Conservation (phyloP, 2,888 invertebrate species). For the Eristalis intricaria region DNA sequence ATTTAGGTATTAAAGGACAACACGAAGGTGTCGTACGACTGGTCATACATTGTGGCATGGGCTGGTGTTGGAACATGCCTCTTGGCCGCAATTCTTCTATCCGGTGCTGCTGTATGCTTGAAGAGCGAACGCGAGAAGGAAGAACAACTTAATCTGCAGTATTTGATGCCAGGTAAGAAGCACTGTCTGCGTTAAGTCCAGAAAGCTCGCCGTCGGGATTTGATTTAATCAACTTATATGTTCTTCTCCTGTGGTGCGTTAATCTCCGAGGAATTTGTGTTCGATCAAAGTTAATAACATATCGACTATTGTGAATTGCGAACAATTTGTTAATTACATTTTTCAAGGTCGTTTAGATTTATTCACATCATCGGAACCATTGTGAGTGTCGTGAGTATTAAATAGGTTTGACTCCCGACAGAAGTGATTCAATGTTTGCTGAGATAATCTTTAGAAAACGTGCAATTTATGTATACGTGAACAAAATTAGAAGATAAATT, state of each 20-base stretch:
- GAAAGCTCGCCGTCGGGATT: too few species aligned
- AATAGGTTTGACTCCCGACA: too few species aligned
- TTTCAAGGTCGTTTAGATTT: too few species aligned
- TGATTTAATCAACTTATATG: too few species aligned
- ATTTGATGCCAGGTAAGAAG: slow-evolving; percentile 95
- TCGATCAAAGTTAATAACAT: neutral
- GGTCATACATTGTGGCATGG: slow-evolving; percentile 99
- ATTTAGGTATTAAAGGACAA: slow-evolving; percentile 92
- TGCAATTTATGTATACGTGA: too few species aligned
- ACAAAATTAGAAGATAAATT: too few species aligned
- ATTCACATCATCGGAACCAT: too few species aligned
- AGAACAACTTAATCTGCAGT: slow-evolving; percentile 98
- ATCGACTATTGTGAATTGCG: neutral
- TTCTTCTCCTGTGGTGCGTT: neutral
- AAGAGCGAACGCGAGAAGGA: slow-evolving; percentile 96
- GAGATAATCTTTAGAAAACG: too few species aligned
- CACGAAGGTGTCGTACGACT: slow-evolving; percentile 94
- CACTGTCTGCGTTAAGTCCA: neutral
- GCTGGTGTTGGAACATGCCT: slow-evolving; percentile 96
- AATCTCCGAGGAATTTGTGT: neutral
- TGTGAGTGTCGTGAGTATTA: too few species aligned
- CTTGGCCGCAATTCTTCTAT: slow-evolving; percentile 94
- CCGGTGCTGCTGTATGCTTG: slow-evolving; percentile 96
- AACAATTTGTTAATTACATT: neutral
- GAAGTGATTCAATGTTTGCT: too few species aligned